Base-by-base conservation (phyloP, 2,888 invertebrate species). In the Aproaerema taeniolella region DNA sequence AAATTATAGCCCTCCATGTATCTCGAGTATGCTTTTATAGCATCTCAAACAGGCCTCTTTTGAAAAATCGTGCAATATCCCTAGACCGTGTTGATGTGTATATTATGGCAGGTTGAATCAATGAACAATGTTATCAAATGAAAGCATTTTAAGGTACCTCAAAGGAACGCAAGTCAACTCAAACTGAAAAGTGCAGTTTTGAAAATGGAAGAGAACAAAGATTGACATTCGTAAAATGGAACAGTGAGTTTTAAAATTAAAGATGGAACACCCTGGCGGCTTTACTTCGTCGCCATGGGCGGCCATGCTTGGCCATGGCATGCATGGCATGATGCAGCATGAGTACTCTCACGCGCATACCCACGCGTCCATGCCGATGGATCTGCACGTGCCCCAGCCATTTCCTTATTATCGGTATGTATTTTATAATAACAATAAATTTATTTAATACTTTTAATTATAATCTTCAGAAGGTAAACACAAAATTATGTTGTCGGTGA, bases 301-400 rank as follows among this genome's bases (percentile, higher is more conserved):
- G 60, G 93, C 91, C 67, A 88, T 93, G 89, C 82, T 91, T 72
- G 89, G 92, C 68, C 90, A 91, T 74, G 87, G 87, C 54, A 82
- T 88, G 74, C 88, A 89, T 53, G 91, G 89, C 61, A 90, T 91
- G 86, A 89, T 89, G 89, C 90, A 89, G 73, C 89, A 89, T 56
- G 88, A 89, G 47, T 87, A 90, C 72, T 72, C 87, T 28, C 87
- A 88, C 60, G 88, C 88, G 45, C 89, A 89, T 68, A 90, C 89
- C 54, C 90, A 89, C 55, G 82, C 81, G 12, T 83, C 88, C 58
- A 91, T 93, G 91, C 95, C 95, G 38, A 95, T 96, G 95, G 96
- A 96, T 77, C 89, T 96, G 58, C 96, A 96, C 82, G 95, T 96
- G 75, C 94, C 95, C 36, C 96, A 95, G 76, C 95, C 94, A 58